A percentile compares a stretch with the other conserved stretches of the same genome.
phyloP scores from a whole-genome alignment of 2,113 vertebrate genomes.

The Falco punctatus region DNA sequence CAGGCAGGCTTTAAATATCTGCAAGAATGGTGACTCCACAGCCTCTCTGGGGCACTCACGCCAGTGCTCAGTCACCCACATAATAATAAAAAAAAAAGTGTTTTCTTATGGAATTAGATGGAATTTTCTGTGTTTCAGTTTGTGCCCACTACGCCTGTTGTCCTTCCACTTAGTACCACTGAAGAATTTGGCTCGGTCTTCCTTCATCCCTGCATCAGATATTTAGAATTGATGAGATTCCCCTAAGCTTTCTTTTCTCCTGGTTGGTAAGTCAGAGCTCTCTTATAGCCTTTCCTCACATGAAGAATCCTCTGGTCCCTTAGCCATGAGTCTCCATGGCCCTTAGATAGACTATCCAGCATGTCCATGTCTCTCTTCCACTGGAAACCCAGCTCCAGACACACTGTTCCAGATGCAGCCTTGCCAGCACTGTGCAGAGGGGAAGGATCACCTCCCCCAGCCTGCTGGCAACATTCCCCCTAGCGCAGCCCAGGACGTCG shows the following conservation, averaged over 20 bases:
- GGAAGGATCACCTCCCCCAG: background rate
- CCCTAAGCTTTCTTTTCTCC: background rate
- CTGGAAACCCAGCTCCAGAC: too few relatives aligned
- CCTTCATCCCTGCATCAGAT: background rate
- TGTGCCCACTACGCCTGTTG: background rate
- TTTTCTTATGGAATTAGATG: background rate
- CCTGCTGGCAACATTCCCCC: background rate
- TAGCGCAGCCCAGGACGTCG: too few relatives aligned
- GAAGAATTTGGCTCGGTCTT: background rate
- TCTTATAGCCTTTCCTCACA: background rate
- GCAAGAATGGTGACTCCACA: too few relatives aligned
- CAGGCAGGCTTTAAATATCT: too few relatives aligned
- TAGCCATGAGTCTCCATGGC: background rate
- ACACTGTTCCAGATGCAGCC: background rate
- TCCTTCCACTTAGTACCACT: background rate
- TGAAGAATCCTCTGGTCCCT: background rate
- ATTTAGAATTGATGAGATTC: background rate
- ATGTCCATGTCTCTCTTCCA: background rate
- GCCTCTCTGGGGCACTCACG: too few relatives aligned
- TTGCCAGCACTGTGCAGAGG: background rate
- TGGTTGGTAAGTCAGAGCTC: background rate
- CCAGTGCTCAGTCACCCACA: background rate
- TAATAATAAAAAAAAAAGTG: background rate
- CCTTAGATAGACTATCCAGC: background rate
- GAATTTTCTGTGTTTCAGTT: background rate